Base-by-base conservation (phyloP, 2,888 invertebrate species). In the Pasiphila rectangulata region DNA sequence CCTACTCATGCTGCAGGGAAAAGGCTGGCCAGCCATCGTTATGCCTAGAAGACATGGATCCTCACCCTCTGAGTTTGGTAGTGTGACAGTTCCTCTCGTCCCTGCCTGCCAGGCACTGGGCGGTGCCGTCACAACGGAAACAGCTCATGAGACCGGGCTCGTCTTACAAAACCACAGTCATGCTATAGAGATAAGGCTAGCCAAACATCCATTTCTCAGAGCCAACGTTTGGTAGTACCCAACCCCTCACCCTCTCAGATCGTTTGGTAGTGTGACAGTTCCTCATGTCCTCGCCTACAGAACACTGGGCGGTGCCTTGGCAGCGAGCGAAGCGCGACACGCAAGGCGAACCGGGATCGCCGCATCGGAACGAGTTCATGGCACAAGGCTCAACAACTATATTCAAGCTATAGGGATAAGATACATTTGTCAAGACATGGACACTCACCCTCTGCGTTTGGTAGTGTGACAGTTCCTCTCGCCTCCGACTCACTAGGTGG, bases 91-190 rank as follows among this genome's bases (percentile, higher is more conserved):
- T 93, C 44, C 91, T 82, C 73, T 94, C 94, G 66, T 94, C 94
- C 69, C 94, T 94, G 17, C 94, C 94, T n/a, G 91, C 90, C 0
- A 93, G 93, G 69, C 95, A 95, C 71, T 95, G 94, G 35, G 87
- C 89, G 32, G 90, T 91, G 1, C 96, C 96, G 75, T 97, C 96
- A 76, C 97, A 96, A 3, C 95, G 86, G 2, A 93, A 95, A 95
- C 43, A 96, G 79, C 96, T 96, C 17, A 87, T 86, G 3, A 91
- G 88, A 10, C 94, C 92, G 4, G 91, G 90, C 0, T 90, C 89
- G 39, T 90, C 90, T 67, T 95, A 94, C 5, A n/a, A n/a, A n/a
- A n/a, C n/a, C n/a, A n/a, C n/a, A n/a, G n/a, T n/a, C n/a, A n/a
- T n/a, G n/a, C n/a, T n/a, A n/a, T n/a, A n/a, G n/a, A n/a, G n/a